phyloP scores from a whole-genome alignment of 2,797 vertebrate species.

The Crypturellus tataupa region DNA sequence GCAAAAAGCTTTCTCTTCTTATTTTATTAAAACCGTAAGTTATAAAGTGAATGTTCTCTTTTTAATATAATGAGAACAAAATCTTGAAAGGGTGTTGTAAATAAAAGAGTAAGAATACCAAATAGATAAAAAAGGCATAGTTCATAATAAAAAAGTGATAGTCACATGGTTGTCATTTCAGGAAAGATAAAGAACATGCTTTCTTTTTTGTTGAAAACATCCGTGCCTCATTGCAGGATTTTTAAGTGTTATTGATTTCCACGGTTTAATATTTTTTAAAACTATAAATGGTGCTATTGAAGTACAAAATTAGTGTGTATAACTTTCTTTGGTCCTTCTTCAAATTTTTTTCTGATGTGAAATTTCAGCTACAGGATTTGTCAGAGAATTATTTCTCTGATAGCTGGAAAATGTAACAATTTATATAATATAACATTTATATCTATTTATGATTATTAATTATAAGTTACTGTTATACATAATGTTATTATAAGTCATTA shows the following conservation, averaged over 20 bases:
- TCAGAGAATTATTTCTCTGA: background rate
- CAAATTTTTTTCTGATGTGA: background rate
- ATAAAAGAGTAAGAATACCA: background rate
- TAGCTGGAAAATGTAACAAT: background rate
- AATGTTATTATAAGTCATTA: background rate
- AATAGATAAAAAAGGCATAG: background rate
- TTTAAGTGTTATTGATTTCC: background rate
- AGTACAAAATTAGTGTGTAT: background rate
- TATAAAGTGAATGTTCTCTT: slow-evolving; percentile 4
- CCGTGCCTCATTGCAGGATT: background rate
- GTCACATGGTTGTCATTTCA: background rate
- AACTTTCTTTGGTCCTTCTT: background rate
- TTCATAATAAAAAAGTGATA: background rate
- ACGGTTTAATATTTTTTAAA: background rate
- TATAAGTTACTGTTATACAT: background rate
- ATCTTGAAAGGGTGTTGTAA: slow-evolving; percentile 38
- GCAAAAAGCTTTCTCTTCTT: slow-evolving; percentile 29
- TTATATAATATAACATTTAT: background rate
- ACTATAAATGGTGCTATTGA: background rate
- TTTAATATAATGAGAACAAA: slow-evolving; percentile 15
- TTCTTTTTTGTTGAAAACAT: background rate
- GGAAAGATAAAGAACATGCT: background rate
- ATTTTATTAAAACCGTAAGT: slow-evolving; percentile 54
- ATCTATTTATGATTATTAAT: background rate
- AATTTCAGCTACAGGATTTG: background rate